Conservation (phyloP, 2,113 vertebrate species). For the Psophia crepitans region DNA sequence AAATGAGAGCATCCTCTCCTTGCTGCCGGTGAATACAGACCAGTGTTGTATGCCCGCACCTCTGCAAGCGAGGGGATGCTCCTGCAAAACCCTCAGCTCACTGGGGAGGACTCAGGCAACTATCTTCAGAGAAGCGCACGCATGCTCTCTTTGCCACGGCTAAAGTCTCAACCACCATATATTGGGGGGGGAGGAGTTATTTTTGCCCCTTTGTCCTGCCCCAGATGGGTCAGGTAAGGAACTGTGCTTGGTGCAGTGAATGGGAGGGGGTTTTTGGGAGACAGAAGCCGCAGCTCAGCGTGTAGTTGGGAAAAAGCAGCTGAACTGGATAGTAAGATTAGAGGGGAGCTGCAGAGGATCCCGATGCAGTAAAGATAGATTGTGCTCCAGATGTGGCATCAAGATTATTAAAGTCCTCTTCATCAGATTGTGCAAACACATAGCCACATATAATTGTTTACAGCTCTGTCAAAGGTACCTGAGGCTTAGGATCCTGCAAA, state of each 20-base stretch:
- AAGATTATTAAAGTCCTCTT: conserved; percentile 12
- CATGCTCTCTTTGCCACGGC: not conserved
- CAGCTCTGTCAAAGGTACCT: conserved; percentile 34
- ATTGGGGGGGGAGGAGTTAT: not conserved
- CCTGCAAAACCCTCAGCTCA: not conserved
- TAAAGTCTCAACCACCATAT: not conserved
- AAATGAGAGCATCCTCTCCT: not conserved
- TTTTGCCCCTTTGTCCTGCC: not conserved
- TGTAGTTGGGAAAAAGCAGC: not conserved
- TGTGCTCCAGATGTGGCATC: not conserved
- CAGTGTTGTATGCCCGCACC: accelerated
- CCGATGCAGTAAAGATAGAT: not conserved
- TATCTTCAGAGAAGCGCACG: not conserved
- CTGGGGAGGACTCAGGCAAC: not conserved
- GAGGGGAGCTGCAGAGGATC: not conserved
- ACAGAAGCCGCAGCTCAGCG: not conserved
- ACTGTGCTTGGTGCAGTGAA: not conserved
- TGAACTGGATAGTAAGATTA: not conserved
- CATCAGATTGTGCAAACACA: conserved; percentile 3
- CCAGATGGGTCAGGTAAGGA: not conserved
- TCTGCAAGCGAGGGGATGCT: not conserved
- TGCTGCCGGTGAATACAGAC: not conserved
- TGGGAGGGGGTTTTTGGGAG: not conserved
- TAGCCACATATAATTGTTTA: conserved; percentile 1
- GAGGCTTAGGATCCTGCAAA: not conserved